Percentiles rank a stretch among this genome's conserved stretches.
phyloP scores from a whole-genome alignment of 1,140 invertebrate species.

The Meloidogyne exigua region DNA sequence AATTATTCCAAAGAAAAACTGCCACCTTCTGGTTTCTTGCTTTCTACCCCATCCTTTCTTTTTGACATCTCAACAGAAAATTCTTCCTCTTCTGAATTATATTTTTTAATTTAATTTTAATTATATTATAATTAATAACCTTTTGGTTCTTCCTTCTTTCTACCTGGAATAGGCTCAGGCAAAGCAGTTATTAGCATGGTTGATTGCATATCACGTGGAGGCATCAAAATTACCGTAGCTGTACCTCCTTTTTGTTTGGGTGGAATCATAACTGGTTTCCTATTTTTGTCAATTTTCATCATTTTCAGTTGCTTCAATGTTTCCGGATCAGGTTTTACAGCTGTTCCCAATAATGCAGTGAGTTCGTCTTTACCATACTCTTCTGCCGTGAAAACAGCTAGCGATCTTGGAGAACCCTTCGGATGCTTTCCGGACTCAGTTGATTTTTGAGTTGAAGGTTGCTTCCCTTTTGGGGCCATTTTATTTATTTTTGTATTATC shows the following conservation, averaged over 20 bases:
- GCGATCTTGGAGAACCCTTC: neutral
- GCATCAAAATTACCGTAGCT: constrained; percentile 1
- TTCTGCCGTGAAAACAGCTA: neutral
- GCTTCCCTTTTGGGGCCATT: neutral
- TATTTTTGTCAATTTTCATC: neutral
- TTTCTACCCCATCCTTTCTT: neutral
- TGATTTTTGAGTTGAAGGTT: neutral
- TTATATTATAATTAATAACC: neutral
- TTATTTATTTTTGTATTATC: neutral
- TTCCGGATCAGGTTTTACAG: constrained; percentile 3
- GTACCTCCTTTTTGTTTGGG: neutral
- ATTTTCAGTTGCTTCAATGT: neutral
- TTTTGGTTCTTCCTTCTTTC: neutral
- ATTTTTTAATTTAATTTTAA: neutral
- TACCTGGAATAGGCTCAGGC: neutral
- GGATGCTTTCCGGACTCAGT: neutral
- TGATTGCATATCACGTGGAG: neutral
- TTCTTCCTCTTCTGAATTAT: neutral
- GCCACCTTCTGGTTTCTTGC: neutral
- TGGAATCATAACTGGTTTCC: neutral
- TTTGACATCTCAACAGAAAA: neutral
- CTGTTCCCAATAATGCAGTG: neutral
- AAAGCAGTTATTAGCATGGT: neutral
- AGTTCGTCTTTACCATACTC: neutral
- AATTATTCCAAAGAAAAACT: neutral